Conservation (phyloP, 2,888 invertebrate genomes). For the Orthonevra nobilis region DNA sequence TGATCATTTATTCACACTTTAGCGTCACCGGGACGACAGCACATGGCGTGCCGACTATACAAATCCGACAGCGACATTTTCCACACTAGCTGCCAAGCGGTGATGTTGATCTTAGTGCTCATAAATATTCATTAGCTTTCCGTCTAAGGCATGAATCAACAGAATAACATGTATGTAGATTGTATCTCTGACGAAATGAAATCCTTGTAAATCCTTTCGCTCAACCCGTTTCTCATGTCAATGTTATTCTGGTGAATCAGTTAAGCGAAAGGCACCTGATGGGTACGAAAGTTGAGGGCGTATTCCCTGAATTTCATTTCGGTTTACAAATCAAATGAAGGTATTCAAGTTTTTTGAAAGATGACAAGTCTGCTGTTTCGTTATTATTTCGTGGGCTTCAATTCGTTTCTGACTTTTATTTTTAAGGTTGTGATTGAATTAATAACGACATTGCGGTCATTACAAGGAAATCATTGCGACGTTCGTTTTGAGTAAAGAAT, state of each 20-base stretch:
- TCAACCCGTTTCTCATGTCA: slow-evolving; percentile 21
- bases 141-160: slow-evolving; percentile 17
- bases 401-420: no score
- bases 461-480: no score
- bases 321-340: slow-evolving; percentile 6
- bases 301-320: background rate
- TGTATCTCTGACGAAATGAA: slow-evolving; percentile 12
- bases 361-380: no score
- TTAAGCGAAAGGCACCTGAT: background rate
- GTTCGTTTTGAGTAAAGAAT: no score
- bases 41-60: background rate
- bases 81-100: slow-evolving; percentile 10
- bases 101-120: slow-evolving; percentile 34
- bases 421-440: no score
- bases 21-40: background rate
- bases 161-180: background rate
- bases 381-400: no score
- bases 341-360: no score
- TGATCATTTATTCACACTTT: slow-evolving; percentile 31
- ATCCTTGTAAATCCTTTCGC: slow-evolving; percentile 32
- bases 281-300: background rate
- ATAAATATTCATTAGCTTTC: slow-evolving; percentile 55
- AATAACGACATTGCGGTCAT: no score
- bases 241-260: slow-evolving; percentile 26
- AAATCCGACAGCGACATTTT: slow-evolving; percentile 16